phyloP scores from a whole-genome alignment of 2,797 vertebrate genomes.

The Poecile montanus region DNA sequence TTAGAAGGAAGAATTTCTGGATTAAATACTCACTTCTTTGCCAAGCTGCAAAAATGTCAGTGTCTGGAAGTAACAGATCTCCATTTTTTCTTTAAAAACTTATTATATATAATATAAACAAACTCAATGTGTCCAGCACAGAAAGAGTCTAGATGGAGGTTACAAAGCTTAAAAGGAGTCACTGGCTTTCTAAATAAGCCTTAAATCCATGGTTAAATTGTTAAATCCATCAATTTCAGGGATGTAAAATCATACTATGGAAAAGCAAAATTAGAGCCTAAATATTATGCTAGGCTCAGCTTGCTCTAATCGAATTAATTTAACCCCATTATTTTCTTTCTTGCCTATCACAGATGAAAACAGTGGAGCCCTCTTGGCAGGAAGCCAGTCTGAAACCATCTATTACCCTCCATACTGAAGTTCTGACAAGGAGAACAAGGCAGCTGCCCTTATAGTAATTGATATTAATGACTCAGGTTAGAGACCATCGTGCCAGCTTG shows the following conservation, averaged over 20 bases:
- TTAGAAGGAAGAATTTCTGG: background rate
- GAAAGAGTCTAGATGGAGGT: background rate
- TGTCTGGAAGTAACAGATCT: background rate
- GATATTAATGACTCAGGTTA: slow-evolving; percentile 55
- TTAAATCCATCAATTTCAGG: background rate
- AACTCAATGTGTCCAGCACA: background rate
- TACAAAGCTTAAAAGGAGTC: background rate
- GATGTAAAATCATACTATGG: background rate
- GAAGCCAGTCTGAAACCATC: background rate
- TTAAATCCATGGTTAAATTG: background rate
- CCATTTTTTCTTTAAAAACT: background rate
- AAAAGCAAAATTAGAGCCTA: slow-evolving; percentile 20
- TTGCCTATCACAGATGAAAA: background rate
- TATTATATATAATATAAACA: background rate
- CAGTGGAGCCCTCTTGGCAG: slow-evolving; percentile 36
- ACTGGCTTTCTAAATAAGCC: background rate
- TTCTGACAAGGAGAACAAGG: slow-evolving; percentile 47
- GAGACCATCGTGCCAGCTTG: background rate
- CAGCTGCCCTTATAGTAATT: slow-evolving; percentile 45
- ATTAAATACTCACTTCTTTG: background rate
- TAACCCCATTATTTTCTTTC: slow-evolving; percentile 56
- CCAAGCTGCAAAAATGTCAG: background rate
- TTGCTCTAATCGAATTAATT: slow-evolving; percentile 45
- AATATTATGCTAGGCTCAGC: background rate
- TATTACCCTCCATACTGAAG: slow-evolving; percentile 24